Evolutionary conservation across 2,888 invertebrate species (phyloP), one percentile per base, ranked within the genome.

Genomic region (Brachyopa scutellaris): DNA sequence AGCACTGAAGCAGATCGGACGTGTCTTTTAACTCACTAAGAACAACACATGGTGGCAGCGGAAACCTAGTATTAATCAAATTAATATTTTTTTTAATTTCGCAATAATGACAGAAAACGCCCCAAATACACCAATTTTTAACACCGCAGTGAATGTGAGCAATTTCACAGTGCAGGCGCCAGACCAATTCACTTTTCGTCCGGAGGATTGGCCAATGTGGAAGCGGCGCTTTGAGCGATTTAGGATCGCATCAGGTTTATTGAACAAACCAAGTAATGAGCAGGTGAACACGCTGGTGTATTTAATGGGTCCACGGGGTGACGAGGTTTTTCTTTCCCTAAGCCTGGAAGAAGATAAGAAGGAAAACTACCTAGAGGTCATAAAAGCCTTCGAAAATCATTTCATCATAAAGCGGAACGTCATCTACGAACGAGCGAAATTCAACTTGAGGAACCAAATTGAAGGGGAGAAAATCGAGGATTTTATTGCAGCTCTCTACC

Each of bases 401-500:
- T 70, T 78, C 36, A 45, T 70, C 9, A 47, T 70, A 4, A 61
- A 42, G 31, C 40, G 26, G 4, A 57, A 78, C 23, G 33, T 78
- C 17, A 70, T 70, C 21, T 78, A 59, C 38, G 66, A 72, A 45
- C 57, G 66, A 5, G 78, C 57, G 1, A 66, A 66, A 26, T 73
- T 80, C 49, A 70, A 64, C 55, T 57, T 57, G 7, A 13, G 70
- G 49, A 38, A 13, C 9, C 64, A 78, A 3, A 19, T 53, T 6
- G 72, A 78, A 13, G 72, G 59, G 9, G 78, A 70, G 15, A 40
- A 53, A 17, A 62, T 70, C 13, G 70, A 64, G 17, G 64, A 72
- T 53, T 83, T 77, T 7, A 70, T 76, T 13, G 76, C 82, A 1
- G 31, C 33, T 6, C 53, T 76, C 2, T 61, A 83, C 11, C 51